Evolutionary conservation across 2,888 invertebrate genomes (phyloP).

Genomic region (Bombylius major): DNA sequence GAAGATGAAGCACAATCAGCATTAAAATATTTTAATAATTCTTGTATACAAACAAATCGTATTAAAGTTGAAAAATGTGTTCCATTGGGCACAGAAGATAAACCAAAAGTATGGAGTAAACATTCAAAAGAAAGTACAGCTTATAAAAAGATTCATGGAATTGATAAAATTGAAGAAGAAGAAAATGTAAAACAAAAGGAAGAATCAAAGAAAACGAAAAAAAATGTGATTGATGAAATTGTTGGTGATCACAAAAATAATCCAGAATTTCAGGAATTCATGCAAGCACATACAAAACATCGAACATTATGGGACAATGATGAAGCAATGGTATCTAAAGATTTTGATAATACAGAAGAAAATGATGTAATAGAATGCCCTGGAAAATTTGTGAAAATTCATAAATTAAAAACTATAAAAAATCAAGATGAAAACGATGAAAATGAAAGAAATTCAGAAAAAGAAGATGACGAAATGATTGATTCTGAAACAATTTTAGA

Average conservation of each 20-base stretch:
- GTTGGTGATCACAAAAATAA: slow-evolving; percentile 73
- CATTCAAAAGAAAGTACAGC: slow-evolving; percentile 67
- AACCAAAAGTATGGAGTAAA: slow-evolving; percentile 89
- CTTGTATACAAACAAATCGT: slow-evolving; percentile 70
- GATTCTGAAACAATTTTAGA: slow-evolving; percentile 28
- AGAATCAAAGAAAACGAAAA: slow-evolving; percentile 29
- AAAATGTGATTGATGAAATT: slow-evolving; percentile 48
- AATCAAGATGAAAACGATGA: slow-evolving; percentile 18
- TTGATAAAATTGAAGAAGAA: slow-evolving; percentile 24
- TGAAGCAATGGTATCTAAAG: slow-evolving; percentile 22
- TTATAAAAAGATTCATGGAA: slow-evolving; percentile 42
- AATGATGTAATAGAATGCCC: slow-evolving; percentile 2
- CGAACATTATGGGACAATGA: slow-evolving; percentile 45
- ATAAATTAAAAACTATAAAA: not conserved
- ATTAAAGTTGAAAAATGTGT: slow-evolving; percentile 67
- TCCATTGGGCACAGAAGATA: slow-evolving; percentile 53
- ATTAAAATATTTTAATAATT: slow-evolving; percentile 64
- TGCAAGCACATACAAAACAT: slow-evolving; percentile 64
- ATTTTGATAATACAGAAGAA: slow-evolving; percentile 5
- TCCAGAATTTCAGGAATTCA: slow-evolving; percentile 77
- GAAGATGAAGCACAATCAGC: slow-evolving; percentile 70
- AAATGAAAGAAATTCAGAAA: slow-evolving; percentile 24
- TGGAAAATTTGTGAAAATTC: not conserved
- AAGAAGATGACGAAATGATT: slow-evolving; percentile 32
- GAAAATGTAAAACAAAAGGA: slow-evolving; percentile 22